A percentile compares a stretch with the other conserved stretches of the same genome.
These are phyloP conservation scores for Chionomys nivalis DNA, from an alignment of 2,113 vertebrate species.

Conservation along the genomic window DNA sequence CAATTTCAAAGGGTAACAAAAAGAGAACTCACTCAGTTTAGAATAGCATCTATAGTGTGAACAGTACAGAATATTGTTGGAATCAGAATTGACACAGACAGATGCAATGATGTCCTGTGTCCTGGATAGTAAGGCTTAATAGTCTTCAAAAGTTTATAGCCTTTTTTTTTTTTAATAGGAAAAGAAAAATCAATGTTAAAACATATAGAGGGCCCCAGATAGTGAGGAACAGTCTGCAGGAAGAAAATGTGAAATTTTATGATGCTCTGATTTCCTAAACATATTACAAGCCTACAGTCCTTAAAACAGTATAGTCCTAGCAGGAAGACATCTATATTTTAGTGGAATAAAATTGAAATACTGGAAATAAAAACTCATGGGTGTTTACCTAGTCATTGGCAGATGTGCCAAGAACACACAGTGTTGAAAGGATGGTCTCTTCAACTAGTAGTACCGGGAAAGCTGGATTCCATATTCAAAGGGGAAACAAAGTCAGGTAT, in stretches of 20 bases:
- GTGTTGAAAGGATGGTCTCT: not conserved
- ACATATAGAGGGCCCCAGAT: not conserved
- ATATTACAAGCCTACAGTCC: not conserved
- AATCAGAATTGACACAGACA: not conserved
- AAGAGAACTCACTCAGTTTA: not conserved
- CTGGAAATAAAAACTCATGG: not conserved
- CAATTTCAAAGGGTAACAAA: not conserved
- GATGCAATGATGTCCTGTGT: not conserved
- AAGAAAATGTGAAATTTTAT: not conserved
- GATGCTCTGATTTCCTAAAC: not conserved
- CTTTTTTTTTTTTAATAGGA: not conserved
- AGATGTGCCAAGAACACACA: not conserved
- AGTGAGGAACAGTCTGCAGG: not conserved
- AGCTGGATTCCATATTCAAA: not conserved
- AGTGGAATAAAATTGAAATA: not conserved
- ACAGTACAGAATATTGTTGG: not conserved
- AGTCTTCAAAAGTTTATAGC: not conserved
- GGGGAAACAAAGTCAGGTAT: not conserved
- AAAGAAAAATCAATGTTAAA: not conserved
- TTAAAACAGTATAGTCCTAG: not conserved
- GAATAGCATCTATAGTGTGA: not conserved
- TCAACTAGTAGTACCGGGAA: not conserved
- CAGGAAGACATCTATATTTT: not conserved
- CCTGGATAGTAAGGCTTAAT: not conserved
- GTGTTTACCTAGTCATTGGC: not conserved